Conservation (phyloP, 1,140 invertebrate species). For the Papilio aristodemus region DNA sequence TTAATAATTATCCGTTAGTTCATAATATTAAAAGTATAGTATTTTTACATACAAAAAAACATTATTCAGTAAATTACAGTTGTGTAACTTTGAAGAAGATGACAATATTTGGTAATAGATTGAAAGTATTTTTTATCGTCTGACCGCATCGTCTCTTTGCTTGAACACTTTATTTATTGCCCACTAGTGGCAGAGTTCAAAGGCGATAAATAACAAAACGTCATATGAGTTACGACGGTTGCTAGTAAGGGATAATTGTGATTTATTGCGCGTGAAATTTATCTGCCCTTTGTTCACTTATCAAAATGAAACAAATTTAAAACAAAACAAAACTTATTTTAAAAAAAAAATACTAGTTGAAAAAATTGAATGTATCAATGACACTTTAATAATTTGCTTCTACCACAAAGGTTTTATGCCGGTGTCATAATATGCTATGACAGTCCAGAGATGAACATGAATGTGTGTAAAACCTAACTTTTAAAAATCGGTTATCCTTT, state of each 20-base stretch:
- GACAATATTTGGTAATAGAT: neutral
- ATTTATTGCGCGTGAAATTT: slow-evolving; percentile 7
- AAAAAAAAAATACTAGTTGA: no score
- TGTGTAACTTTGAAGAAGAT: neutral
- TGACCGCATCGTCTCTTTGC: slow-evolving; percentile 17
- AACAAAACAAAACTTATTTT: neutral
- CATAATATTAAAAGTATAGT: no score
- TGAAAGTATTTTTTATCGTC: slow-evolving; percentile 10
- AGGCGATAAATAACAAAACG: slow-evolving; percentile 22
- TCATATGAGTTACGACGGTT: slow-evolving; percentile 20
- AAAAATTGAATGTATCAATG: no score
- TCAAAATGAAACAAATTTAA: neutral
- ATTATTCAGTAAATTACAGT: neutral
- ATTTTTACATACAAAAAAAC: neutral
- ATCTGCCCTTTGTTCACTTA: slow-evolving; percentile 11
- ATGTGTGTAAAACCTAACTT: neutral
- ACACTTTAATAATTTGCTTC: no score
- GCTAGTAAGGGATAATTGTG: slow-evolving; percentile 23
- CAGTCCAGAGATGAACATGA: neutral
- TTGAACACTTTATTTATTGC: slow-evolving; percentile 17
- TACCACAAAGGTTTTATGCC: no score
- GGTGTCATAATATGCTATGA: no score
- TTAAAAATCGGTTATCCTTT: no score
- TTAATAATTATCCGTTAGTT: no score
- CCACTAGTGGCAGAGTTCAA: slow-evolving; percentile 19